Conservation (phyloP, 2,797 vertebrate species). For the Vipera ursinii region DNA sequence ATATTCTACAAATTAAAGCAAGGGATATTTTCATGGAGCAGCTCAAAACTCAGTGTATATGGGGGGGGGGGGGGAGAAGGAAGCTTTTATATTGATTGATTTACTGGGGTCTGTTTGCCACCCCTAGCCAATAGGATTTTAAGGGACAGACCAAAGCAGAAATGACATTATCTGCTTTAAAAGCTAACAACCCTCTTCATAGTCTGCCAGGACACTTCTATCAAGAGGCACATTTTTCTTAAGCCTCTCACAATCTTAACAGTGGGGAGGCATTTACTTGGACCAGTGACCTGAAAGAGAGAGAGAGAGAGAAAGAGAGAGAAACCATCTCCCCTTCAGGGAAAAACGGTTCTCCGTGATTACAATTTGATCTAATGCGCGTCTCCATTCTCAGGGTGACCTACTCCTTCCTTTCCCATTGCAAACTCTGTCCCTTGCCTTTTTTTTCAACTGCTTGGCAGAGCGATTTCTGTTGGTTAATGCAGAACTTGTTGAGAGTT, state of each 20-base stretch:
- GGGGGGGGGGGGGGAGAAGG: neutral
- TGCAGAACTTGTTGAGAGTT: neutral
- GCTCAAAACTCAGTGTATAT: neutral
- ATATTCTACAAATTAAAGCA: neutral
- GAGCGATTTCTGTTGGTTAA: neutral
- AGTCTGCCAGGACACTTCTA: neutral
- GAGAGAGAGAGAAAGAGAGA: neutral
- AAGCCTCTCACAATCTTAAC: neutral
- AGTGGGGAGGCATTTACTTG: neutral
- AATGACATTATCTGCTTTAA: neutral
- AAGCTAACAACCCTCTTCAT: neutral
- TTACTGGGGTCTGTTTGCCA: neutral
- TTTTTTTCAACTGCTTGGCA: neutral
- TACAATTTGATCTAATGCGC: neutral
- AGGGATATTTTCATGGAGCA: neutral
- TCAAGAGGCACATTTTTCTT: neutral
- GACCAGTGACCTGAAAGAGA: conserved; percentile 18
- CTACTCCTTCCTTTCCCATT: neutral
- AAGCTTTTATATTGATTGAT: neutral
- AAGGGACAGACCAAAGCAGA: neutral
- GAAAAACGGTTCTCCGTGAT: neutral
- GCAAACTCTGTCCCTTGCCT: neutral
- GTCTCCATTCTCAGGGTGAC: neutral
- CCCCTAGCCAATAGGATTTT: too few relatives aligned
- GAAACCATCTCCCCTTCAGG: neutral